Conservation (phyloP, 2,797 vertebrate genomes). For the Carapus acus region DNA sequence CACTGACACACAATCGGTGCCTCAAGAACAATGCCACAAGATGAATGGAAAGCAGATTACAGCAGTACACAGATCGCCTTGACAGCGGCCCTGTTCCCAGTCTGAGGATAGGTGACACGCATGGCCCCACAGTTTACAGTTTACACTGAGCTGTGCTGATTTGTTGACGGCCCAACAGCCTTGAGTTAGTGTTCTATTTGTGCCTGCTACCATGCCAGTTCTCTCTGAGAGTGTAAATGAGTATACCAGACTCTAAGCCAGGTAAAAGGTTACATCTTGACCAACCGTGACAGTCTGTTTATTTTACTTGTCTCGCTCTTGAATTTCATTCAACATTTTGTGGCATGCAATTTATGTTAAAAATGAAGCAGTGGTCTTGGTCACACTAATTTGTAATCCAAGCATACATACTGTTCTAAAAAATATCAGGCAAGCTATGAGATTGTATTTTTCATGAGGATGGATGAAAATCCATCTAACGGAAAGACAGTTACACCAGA, state of each 20-base stretch:
- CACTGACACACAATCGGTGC: neutral
- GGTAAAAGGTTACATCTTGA: constrained; percentile 29
- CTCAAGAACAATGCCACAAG: neutral
- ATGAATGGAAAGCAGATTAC: constrained; percentile 8
- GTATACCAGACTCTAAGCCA: neutral
- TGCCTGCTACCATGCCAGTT: constrained; percentile 1
- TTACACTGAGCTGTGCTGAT: constrained; percentile 10
- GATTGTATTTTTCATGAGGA: too few relatives aligned
- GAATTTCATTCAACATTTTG: neutral
- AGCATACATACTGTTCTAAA: too few relatives aligned
- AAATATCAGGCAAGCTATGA: neutral
- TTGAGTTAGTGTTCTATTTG: constrained; percentile 16
- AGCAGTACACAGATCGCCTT: constrained; percentile 17
- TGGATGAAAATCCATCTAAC: too few relatives aligned
- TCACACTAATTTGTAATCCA: neutral
- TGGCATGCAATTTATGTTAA: neutral
- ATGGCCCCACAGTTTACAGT: constrained; percentile 5
- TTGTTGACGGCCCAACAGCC: constrained; percentile 1
- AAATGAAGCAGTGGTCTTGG: neutral
- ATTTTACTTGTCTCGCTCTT: neutral
- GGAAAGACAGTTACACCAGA: too few relatives aligned
- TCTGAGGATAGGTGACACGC: constrained; percentile 35
- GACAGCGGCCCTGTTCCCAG: constrained; percentile 31
- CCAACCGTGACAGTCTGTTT: neutral
- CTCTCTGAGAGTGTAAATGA: constrained; percentile 5